Conservation (phyloP, 2,888 invertebrate genomes). For the Colletes collaris region DNA sequence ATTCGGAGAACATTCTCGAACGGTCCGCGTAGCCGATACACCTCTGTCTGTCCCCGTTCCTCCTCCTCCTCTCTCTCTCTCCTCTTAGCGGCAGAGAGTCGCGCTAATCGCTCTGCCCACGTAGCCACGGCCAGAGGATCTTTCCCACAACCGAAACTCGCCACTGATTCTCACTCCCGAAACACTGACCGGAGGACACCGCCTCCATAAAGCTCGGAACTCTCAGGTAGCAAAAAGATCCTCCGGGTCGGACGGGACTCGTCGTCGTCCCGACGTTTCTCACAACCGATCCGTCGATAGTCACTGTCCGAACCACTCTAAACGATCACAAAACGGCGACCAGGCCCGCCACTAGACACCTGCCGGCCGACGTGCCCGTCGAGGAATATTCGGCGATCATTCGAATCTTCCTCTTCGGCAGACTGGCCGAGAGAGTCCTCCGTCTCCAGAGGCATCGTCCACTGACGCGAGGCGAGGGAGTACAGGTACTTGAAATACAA, state of each 20-base stretch:
- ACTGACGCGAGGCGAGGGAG: slow-evolving; percentile 79
- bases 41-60: background rate
- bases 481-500: slow-evolving; percentile 82
- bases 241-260: background rate
- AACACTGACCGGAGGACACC: slow-evolving; percentile 51
- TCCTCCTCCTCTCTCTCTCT: slow-evolving; percentile 8
- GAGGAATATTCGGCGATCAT: background rate
- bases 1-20: slow-evolving; percentile 54
- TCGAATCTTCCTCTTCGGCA: slow-evolving; percentile 45
- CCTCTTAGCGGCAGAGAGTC: slow-evolving; percentile 17
- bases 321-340: slow-evolving; percentile 23
- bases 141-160: slow-evolving; percentile 47
- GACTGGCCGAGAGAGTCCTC: slow-evolving; percentile 64
- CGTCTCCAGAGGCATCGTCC: slow-evolving; percentile 72
- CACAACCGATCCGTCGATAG: slow-evolving; percentile 28
- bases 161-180: slow-evolving; percentile 65
- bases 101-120: slow-evolving; percentile 54
- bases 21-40: slow-evolving; percentile 25
- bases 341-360: slow-evolving; percentile 2
- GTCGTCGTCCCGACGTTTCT: background rate
- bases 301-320: slow-evolving; percentile 52
- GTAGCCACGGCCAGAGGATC: slow-evolving; percentile 18
- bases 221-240: slow-evolving; percentile 49
- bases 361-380: background rate
- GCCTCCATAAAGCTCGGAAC: slow-evolving; percentile 14